Evolutionary conservation across 2,888 invertebrate species (phyloP).

Genomic region (Stenodema calcarata): DNA sequence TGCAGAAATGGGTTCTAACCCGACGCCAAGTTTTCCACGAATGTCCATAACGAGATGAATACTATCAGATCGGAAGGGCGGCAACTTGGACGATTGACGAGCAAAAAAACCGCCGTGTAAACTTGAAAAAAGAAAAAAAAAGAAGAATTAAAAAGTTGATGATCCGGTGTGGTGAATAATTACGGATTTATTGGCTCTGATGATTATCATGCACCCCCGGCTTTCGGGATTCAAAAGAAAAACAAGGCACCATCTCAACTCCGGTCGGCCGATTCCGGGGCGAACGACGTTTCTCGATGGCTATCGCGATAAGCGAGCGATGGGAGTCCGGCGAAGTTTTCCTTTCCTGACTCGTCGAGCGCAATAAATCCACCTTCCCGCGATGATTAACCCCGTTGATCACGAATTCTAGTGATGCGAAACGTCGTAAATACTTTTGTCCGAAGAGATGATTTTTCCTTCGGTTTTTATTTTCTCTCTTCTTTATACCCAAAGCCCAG

Average conservation of each 20-base stretch:
- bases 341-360: background rate
- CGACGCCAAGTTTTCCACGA: no score
- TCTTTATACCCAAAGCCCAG: background rate
- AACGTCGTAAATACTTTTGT: constrained; percentile 31
- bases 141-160: constrained; percentile 17
- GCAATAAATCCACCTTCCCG: background rate
- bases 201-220: background rate
- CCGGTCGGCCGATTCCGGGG: background rate
- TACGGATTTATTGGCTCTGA: constrained; percentile 28
- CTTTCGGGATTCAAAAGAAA: background rate
- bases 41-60: background rate
- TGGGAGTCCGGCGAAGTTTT: background rate
- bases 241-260: background rate
- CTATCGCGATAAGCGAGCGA: background rate
- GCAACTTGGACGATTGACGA: background rate
- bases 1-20: no score
- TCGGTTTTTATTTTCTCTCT: background rate
- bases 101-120: background rate
- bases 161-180: constrained; percentile 19
- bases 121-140: background rate
- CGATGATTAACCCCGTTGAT: constrained; percentile 25
- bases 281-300: background rate
- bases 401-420: constrained; percentile 32
- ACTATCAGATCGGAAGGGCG: background rate
- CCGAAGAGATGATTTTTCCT: background rate